Conservation (phyloP, 2,113 vertebrate species). For the Esox niger region DNA sequence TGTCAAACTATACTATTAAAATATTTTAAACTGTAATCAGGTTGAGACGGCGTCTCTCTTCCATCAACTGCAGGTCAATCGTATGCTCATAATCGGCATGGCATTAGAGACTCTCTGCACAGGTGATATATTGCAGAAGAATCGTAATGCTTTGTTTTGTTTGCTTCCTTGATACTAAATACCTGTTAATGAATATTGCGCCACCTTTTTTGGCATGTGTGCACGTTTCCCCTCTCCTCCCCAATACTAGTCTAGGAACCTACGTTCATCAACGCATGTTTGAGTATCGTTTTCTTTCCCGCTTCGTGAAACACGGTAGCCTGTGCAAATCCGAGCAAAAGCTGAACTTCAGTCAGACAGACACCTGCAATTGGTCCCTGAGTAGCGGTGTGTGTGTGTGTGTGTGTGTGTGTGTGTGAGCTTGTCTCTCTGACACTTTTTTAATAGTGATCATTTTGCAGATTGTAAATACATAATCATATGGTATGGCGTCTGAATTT, state of each 20-base stretch:
- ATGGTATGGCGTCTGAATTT: slow-evolving; percentile 42
- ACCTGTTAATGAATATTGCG: not conserved
- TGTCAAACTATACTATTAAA: too few species aligned
- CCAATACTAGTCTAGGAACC: not conserved
- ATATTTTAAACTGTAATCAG: not conserved
- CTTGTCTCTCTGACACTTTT: slow-evolving; percentile 38
- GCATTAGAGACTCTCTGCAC: not conserved
- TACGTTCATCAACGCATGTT: not conserved
- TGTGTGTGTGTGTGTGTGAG: too few species aligned
- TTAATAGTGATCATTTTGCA: slow-evolving; percentile 48
- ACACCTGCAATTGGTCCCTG: slow-evolving; percentile 8
- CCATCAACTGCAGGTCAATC: not conserved
- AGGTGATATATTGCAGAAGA: not conserved
- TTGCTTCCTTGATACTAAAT: not conserved
- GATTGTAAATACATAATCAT: slow-evolving; percentile 50
- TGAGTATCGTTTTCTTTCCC: not conserved
- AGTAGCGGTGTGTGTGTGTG: too few species aligned
- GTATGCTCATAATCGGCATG: not conserved
- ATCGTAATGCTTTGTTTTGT: not conserved
- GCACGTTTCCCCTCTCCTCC: not conserved
- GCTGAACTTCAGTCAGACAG: slow-evolving; percentile 35
- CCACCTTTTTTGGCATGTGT: not conserved
- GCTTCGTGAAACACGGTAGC: slow-evolving; percentile 8
- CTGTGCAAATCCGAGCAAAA: not conserved
- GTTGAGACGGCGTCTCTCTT: not conserved